Evolutionary conservation across 2,113 vertebrate genomes (phyloP), one percentile per base, ranked within the genome.

Genomic region (Saccopteryx bilineata): DNA sequence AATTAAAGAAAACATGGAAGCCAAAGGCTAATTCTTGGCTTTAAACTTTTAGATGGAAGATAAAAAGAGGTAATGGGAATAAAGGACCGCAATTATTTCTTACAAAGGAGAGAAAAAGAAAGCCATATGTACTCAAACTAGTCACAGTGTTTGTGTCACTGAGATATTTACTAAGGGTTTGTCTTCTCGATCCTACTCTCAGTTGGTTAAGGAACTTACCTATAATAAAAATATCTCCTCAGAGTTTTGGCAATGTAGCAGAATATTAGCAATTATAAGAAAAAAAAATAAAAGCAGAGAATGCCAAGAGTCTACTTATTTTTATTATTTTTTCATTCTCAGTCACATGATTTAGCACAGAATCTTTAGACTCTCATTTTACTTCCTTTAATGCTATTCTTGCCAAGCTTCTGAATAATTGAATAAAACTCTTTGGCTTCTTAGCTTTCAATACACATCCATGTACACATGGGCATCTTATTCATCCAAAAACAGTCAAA

Each of bases 241-340:
- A 75, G 46, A 87, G 87, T 92, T 93, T 76, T 86, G 66, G 31
- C 69, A 86, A 9, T 87, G 19, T 74, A 90, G 19, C 33, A 90
- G 71, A 72, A 21, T 86, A 69, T 87, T 96, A 94, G 71, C 31
- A 61, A 81, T 87, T 92, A 88, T 94, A 56, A 86, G 14, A 85
- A 66, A 78, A 11, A 48, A 63, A 60, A 60, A 17, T 33, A 92
- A 90, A 75, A 85, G 18, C 9, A n/a, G 54, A 81, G 58, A 93
- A 63, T 31, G 11, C 15, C 33, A 69, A 80, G 11, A 88, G 19
- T 90, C 48, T 87, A 71, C 19, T 91, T n/a, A 68, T 83, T 95
- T 96, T 89, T 24, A 52, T 74, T 80, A 18, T 86, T 71, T 85
- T 91, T 84, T 93, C 5, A 54, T 95, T 72, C 21, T 93, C 58